Evolutionary conservation across 2,797 vertebrate species (phyloP), one percentile per base, ranked within the genome.

Genomic region (Dryobates pubescens): DNA sequence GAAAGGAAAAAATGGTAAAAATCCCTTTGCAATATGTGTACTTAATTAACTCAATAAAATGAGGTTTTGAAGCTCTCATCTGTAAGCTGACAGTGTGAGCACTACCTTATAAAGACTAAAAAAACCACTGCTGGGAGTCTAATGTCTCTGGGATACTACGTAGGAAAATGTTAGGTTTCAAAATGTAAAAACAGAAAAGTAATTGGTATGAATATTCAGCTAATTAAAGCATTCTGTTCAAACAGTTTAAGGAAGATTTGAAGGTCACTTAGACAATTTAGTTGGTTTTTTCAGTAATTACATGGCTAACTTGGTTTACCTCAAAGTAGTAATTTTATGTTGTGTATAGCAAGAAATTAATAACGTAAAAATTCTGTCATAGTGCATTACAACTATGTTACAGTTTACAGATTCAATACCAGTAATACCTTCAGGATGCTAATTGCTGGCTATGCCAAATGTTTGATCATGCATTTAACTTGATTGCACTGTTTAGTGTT

Each of bases 161-260:
- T 76, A 93, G 80, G 70, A 73, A 89, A 91, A 86, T 63, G 17
- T 65, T 71, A 56, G 41, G 67, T 95, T 87, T 75, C 63, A 82
- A 54, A 77, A 53, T 26, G 9, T 24, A 24, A 56, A 56, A 41
- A 34, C 24, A 9, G 29, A 9, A 58, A 77, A 84, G 10, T 10
- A 62, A 43, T 72, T 85, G 17, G 7, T 84, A 53, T 36, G 68
- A 80, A 71, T 85, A 64, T 51, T 91, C 58, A 77, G 61, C 51
- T 79, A 72, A 65, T 85, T n/a, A 51, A 82, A 78, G 18, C 6
- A 3, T 85, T 78, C 59, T 77, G 30, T 72, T 49, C 49, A 89
- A 90, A 30, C 30, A 62, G 17, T 36, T 86, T 62, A 61, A 3
- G 74, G 47, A 78, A 73, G 71, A 84, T 56, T 59, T 23, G 74